Evolutionary conservation across 2,888 invertebrate species (phyloP), one percentile per base, ranked within the genome.

Genomic region (Stenotaenia linearis): DNA sequence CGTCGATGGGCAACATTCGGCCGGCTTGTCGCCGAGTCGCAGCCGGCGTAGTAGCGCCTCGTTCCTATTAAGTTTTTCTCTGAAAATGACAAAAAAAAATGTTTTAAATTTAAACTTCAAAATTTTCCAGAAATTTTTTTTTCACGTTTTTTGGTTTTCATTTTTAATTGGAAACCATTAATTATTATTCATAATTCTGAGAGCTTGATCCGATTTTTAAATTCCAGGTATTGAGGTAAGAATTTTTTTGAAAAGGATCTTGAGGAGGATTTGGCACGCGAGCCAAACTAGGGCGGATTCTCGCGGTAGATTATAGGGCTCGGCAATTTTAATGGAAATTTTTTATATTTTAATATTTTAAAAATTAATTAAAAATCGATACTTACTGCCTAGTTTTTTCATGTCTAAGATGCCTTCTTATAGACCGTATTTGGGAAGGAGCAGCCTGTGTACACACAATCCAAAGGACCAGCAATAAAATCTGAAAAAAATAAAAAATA

Each of bases 1-100:
- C 77, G 91, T 89, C 32, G 92, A 91, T 61, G 94, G 95, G 86
- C 95, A 95, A 87, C 95, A 95, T 85, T 93, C 93, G 80, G 91
- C 90, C 25, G 78, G 78, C 6, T 32, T 40, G 12, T 50, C 78
- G 28, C 50, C 23, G 25, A 35, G 76, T 37, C 23, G 37, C 32
- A 76, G 37, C 37, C 76, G 32, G 23, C 76, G 76, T 10, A 23
- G 9, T 1, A 23, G 37, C 35, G 76, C 76, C 76, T 37, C 35
- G 50, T 50, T 50, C 7, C 50, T n/a, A 30, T 23, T 32, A 76
- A 76, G 30, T 35, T 21, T 32, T 7, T 76, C 76, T 37, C 76
- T 76, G 12, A 6, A 69, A 74, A 30, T 0, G 15, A 74, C n/a
- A 74, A 74, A 28, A 74, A 28, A 74, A 74, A 21, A 74, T 74